Conservation (phyloP, 1,140 invertebrate genomes). For the Drosophila rhopaloa region DNA sequence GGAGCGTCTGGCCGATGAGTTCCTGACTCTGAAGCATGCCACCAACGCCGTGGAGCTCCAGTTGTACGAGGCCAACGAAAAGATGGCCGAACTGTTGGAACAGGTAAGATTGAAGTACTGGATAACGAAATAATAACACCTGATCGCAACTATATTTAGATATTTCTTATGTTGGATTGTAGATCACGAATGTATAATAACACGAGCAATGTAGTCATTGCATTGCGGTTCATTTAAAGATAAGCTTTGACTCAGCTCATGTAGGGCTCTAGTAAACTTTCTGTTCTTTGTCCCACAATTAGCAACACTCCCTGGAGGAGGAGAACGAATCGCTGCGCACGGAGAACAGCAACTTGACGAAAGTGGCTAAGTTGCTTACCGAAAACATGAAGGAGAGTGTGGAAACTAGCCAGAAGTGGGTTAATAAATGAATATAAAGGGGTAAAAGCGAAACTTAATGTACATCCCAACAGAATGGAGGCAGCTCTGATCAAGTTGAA, state of each 20-base stretch:
- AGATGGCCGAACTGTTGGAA: slow-evolving; percentile 81
- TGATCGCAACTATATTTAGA: too few relatives aligned
- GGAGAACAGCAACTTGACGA: slow-evolving; percentile 79
- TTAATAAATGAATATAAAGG: too few relatives aligned
- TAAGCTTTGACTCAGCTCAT: too few relatives aligned
- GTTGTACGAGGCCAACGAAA: slow-evolving; percentile 84
- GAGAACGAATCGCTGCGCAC: slow-evolving; percentile 78
- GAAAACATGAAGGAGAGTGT: slow-evolving; percentile 84
- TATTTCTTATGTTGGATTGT: too few relatives aligned
- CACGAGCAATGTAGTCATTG: too few relatives aligned
- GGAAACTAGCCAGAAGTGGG: slow-evolving; percentile 72
- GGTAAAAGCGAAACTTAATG: neutral
- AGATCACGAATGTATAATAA: too few relatives aligned
- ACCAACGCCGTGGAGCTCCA: slow-evolving; percentile 79
- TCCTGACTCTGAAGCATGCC: slow-evolving; percentile 68
- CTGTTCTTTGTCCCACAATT: neutral
- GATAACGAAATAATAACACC: too few relatives aligned
- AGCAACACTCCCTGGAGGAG: slow-evolving; percentile 79
- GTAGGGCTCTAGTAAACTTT: neutral
- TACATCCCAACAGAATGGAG: slow-evolving; percentile 71
- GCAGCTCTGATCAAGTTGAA: slow-evolving; percentile 79
- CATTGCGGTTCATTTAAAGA: too few relatives aligned
- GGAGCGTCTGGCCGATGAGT: slow-evolving; percentile 75
- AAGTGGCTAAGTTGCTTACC: slow-evolving; percentile 80
- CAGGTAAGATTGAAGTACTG: slow-evolving; percentile 52